Base-by-base conservation (phyloP, 2,797 vertebrate species). In the Sternarchorhynchus goeldii region DNA sequence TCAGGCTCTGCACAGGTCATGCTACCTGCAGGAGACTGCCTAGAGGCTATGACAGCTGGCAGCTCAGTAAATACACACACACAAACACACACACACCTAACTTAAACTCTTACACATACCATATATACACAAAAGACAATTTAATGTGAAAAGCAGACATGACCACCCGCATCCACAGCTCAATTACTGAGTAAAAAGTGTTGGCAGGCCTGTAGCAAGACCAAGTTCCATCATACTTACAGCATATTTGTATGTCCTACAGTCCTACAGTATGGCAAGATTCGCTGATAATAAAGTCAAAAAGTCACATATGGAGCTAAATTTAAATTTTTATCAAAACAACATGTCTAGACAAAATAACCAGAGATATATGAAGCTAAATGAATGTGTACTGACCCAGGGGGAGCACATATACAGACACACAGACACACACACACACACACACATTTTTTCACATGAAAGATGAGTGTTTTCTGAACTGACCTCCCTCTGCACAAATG, bases 101-200 rank as follows among this genome's bases (percentile, higher is more conserved):
- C 68, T 71, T 14, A 73, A 25, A 79, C 55, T 10, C 7, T 34
- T 39, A 68, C 60, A 74, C 74, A 76, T 63, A 73, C 29, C 66
- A 6, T 56, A 64, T 71, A 72, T 39, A 12, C 59, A 84, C 64
- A 55, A 45, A 80, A 83, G 82, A 85, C 65, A 88, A 76, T 79
- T 77, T 80, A 75, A 81, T 80, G 82, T 87, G 75, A 85, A 82
- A 87, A 73, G 55, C 50, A 83, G 81, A 85, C 87, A 85, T 83
- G 86, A 90, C 86, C 87, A 88, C 89, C 87, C 87, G 20, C 71
- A 88, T 84, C 87, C 81, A 83, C 77, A 82, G 87, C 89, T 92
- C 89, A 91, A 90, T 92, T 91, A 92, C 87, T 29, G 88, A 64
- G 76, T 87, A 86, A 89, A 85, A 80, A 89, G 87, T 76, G 85